These are phyloP conservation scores for Umimayanthus kanabou DNA, from an alignment of 92 coral and sea anemone species.

Conservation along the genomic window DNA sequence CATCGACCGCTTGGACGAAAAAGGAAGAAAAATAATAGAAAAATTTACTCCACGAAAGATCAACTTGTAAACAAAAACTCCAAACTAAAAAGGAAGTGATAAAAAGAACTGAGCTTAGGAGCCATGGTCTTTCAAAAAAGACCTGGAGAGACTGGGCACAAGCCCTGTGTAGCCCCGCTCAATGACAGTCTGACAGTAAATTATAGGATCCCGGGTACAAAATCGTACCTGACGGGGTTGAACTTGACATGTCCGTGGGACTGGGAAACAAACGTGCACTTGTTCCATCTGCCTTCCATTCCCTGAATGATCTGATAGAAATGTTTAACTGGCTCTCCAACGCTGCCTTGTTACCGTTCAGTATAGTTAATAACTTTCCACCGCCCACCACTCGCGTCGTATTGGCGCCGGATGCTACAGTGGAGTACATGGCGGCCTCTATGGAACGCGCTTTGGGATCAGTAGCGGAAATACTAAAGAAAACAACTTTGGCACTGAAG, in stretches of 20 bases:
- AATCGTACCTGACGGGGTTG: conserved; percentile 46
- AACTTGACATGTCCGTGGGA: conserved; percentile 13
- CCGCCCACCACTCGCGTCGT: conserved; percentile 62
- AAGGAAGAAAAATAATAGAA: not conserved
- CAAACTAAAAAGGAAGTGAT: conserved; percentile 38
- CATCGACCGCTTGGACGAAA: not conserved
- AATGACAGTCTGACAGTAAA: conserved; percentile 10
- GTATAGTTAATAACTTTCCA: conserved; percentile 51
- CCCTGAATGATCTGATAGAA: conserved; percentile 58
- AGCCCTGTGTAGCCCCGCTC: conserved; percentile 27
- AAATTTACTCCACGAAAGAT: not conserved
- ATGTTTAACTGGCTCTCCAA: conserved; percentile 64
- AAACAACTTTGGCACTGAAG: conserved; percentile 54
- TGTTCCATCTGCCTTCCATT: conserved; percentile 36
- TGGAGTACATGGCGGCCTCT: conserved; percentile 69
- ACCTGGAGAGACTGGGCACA: conserved; percentile 16
- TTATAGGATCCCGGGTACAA: conserved; percentile 35
- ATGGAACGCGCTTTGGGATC: conserved; percentile 33
- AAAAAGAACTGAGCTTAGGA: conserved; percentile 29
- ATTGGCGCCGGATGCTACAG: conserved; percentile 63
- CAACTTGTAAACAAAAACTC: not conserved
- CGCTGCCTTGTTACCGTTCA: conserved; percentile 53
- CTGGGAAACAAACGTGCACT: conserved; percentile 15
- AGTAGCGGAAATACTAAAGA: conserved; percentile 65
- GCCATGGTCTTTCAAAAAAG: not conserved